Evolutionary conservation across 2,797 vertebrate genomes (phyloP), one percentile per base, ranked within the genome.

Genomic region (Pseudochirops corinnae): DNA sequence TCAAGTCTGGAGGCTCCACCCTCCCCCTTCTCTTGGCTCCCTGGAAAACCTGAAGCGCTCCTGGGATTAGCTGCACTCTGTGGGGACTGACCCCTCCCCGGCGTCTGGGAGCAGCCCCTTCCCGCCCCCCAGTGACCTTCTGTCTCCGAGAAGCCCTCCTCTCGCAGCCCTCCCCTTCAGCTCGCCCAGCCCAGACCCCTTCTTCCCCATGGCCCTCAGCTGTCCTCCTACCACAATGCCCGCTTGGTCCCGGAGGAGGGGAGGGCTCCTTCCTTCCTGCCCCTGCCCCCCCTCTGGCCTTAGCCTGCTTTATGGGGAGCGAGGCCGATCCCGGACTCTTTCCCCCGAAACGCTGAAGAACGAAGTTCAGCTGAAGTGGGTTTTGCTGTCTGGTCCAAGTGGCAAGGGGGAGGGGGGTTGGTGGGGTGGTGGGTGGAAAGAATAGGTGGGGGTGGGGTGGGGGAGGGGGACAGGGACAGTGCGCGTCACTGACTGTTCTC

Each of bases 311-410:
- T 55, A 12, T 0, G 2, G 53, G 29, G 56, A 56, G 91, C 24
- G 55, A 28, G 53, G 6, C 56, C 6, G 31, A 12, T 55, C 29
- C 39, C 21, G 74, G 74, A 87, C 74, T 52, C 52, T 55, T 55
- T 28, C 90, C 90, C 50, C 90, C 29, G 31, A 90, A 52, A 31
- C 12, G 90, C 53, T 55, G 90, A 95, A 96, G 96, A 97, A 97
- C 97, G 97, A 98, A 98, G 98, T 98, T 98, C 93, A 96, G 97
- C 96, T 92, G 55, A 97, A 97, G 97, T 91, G 97, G 90, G 21
- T 58, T 96, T 95, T 97, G 97, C 95, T 93, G 96, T 96, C 96
- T 93, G 50, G 96, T 90, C 56, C 39, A 95, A 94, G 94, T 94
- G 95, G 95, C 95, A 55, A 96, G 87, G 96, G 91, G 92, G 74